Conservation (phyloP, 2,888 invertebrate genomes). For the Ectropis crepuscularia region DNA sequence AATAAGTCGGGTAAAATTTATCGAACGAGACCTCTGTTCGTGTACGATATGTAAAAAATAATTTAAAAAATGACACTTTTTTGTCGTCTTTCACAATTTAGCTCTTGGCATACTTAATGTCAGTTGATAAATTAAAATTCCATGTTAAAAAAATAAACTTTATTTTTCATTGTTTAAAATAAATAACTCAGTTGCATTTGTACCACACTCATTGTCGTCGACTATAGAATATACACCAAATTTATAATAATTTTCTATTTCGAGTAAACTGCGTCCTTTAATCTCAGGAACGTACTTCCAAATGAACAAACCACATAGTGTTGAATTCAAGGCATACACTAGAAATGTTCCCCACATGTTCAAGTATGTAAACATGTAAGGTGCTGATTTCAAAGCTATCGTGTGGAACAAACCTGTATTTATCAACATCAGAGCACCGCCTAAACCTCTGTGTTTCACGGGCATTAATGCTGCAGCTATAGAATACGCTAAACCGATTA, state of each 20-base stretch:
- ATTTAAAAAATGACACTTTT: no score
- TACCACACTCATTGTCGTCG: neutral
- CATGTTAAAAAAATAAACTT: no score
- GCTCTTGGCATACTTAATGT: no score
- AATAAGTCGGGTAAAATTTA: no score
- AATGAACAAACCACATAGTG: conserved; percentile 16
- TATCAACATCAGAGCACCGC: conserved; percentile 9
- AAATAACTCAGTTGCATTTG: neutral
- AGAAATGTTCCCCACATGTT: conserved; percentile 18
- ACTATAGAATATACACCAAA: conserved; percentile 2
- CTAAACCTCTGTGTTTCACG: conserved; percentile 11
- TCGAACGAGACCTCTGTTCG: no score
- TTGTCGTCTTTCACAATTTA: no score
- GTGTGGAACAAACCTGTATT: conserved; percentile 12
- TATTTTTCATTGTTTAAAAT: neutral
- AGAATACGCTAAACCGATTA: conserved; percentile 9
- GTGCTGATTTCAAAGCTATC: conserved; percentile 9
- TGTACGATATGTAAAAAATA: no score
- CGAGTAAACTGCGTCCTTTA: conserved; percentile 24
- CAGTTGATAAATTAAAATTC: no score
- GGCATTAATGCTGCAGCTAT: conserved; percentile 16
- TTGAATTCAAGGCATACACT: neutral
- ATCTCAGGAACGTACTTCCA: conserved; percentile 31
- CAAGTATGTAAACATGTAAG: conserved; percentile 17
- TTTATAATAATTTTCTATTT: conserved; percentile 21